phyloP scores from a whole-genome alignment of 2,888 invertebrate species.

The Pyralis farinalis region DNA sequence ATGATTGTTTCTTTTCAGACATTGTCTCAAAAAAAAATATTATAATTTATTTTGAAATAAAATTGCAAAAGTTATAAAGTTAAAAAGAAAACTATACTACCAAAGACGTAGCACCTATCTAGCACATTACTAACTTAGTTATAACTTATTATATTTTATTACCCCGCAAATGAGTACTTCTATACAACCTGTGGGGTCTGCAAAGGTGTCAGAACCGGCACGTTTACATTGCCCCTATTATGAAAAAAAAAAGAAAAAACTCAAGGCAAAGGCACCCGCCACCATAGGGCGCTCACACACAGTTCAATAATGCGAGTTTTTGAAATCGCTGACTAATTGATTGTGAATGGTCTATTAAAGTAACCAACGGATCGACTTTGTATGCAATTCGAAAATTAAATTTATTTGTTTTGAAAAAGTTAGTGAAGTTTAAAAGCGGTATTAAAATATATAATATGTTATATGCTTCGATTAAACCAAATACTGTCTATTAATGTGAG shows the following conservation, averaged over 20 bases:
- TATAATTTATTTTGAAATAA: too few species aligned
- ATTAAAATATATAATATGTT: too few species aligned
- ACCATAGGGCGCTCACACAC: constrained; percentile 40
- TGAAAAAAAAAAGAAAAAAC: constrained; percentile 50
- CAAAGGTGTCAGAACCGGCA: constrained; percentile 73
- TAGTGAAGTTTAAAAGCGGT: too few species aligned
- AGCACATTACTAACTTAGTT: constrained; percentile 33
- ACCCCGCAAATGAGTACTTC: constrained; percentile 66
- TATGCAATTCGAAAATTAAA: constrained; percentile 23
- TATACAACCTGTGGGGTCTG: constrained; percentile 67
- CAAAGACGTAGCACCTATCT: constrained; percentile 39
- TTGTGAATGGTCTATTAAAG: constrained; percentile 59
- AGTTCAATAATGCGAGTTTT: constrained; percentile 53
- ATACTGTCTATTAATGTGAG: too few species aligned
- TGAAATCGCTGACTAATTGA: constrained; percentile 74
- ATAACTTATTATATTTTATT: constrained; percentile 70
- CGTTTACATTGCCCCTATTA: constrained; percentile 74
- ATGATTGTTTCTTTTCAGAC: too few species aligned
- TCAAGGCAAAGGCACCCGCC: constrained; percentile 61
- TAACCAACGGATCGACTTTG: constrained; percentile 47
- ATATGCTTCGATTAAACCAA: too few species aligned
- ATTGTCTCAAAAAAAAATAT: too few species aligned
- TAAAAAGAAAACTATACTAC: constrained; percentile 23
- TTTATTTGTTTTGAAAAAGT: background rate
- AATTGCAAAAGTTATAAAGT: too few species aligned